Conservation (phyloP, 2,113 vertebrate genomes). For the Sebastes schlegelii region DNA sequence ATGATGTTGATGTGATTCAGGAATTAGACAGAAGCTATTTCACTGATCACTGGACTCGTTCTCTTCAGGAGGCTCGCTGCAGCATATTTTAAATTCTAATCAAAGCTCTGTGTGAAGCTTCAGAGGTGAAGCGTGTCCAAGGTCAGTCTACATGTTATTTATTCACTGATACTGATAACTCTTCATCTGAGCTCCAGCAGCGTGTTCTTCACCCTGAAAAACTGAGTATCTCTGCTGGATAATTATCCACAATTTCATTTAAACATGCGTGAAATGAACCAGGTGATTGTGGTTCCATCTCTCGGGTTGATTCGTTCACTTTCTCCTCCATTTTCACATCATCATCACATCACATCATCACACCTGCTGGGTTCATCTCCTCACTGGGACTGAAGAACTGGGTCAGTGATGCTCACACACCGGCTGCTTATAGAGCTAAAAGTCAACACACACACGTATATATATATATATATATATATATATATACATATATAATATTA, state of each 20-base stretch:
- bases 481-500: too few species aligned
- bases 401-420: too few species aligned
- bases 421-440: too few species aligned
- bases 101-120: conserved; percentile 4
- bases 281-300: too few species aligned
- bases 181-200: not conserved
- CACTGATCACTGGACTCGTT: conserved; percentile 11
- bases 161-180: not conserved
- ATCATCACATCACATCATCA: too few species aligned
- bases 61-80: not conserved
- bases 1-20: conserved; percentile 24
- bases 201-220: not conserved
- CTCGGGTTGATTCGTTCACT: too few species aligned
- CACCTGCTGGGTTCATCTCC: too few species aligned
- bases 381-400: too few species aligned
- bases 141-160: conserved; percentile 14
- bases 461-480: too few species aligned
- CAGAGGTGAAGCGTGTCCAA: conserved; percentile 21
- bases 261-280: not conserved
- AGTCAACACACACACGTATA: too few species aligned
- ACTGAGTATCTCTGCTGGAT: not conserved
- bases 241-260: not conserved
- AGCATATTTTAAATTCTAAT: conserved; percentile 48
- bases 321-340: too few species aligned
- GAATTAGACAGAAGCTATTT: conserved; percentile 18